phyloP scores from a whole-genome alignment of 1,140 invertebrate genomes.

The Agraylea sexmaculata region DNA sequence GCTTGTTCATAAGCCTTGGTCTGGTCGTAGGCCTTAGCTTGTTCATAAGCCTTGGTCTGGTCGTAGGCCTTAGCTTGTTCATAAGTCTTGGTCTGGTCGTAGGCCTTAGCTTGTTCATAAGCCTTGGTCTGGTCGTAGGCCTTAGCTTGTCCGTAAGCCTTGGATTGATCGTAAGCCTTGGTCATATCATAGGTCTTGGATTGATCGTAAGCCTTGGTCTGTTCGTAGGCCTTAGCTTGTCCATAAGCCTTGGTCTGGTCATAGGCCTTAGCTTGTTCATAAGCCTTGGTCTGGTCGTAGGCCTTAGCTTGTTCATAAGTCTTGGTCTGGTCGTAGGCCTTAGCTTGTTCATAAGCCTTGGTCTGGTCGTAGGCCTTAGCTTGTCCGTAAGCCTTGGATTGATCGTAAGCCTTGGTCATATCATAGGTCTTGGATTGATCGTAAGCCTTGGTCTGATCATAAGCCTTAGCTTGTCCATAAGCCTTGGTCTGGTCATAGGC shows the following conservation, averaged over 20 bases:
- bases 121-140: neutral
- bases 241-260: slow-evolving; percentile 9
- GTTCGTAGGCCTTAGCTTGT: slow-evolving; percentile 5
- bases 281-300: neutral
- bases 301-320: neutral
- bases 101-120: slow-evolving; percentile 1
- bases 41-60: slow-evolving; percentile 7
- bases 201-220: slow-evolving; percentile 7
- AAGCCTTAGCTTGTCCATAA: no score
- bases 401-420: neutral
- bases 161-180: slow-evolving; percentile 5
- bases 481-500: slow-evolving; percentile 11
- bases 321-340: slow-evolving; percentile 6
- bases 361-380: slow-evolving; percentile 1
- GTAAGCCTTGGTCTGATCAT: slow-evolving; percentile 10
- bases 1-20: slow-evolving; percentile 8
- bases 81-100: slow-evolving; percentile 6
- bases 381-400: neutral
- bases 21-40: slow-evolving; percentile 7
- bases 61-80: slow-evolving; percentile 9
- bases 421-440: slow-evolving; percentile 5
- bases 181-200: slow-evolving; percentile 5
- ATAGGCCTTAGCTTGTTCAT: slow-evolving; percentile 7
- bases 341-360: no score
- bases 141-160: slow-evolving; percentile 1